Evolutionary conservation across 2,888 invertebrate genomes (phyloP), one percentile per base, ranked within the genome.

Genomic region (Tanytarsus gracilentus): DNA sequence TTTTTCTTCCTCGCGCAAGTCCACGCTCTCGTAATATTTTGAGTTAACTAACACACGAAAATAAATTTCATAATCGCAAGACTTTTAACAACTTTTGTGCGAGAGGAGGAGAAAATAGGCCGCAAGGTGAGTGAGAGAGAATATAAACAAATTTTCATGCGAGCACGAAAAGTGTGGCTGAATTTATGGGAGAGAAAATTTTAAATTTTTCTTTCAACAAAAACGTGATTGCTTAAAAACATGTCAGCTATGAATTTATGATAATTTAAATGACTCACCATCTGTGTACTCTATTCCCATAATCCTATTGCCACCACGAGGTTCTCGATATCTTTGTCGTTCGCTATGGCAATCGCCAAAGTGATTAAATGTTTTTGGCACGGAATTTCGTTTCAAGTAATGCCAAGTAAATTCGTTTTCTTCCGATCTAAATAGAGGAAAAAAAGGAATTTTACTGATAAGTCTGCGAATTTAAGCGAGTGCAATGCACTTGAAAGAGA

Each of bases 401-500:
- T 26, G 55, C 55, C 55, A 55, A 16, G 14, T 55, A 23, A 40
- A 40, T 14, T 55, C 55, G 25, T 21, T 26, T 39, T 55, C 39
- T 16, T 55, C 40, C 4, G 40, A 16, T 48, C 65, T 66, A 56
- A 14, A 16, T 36, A 36, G 36, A 44, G 23, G 11, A 1, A 44
- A 5, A 18, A 40, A 16, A 18, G 5, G 2, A 21, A 7, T 21
- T 8, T 44, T 44, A 16, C 18, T 44, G 18, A 8, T 9, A 6
- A 18, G 3, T 6, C 3, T 39, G n/a, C n/a, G n/a, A n/a, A n/a
- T n/a, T n/a, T n/a, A n/a, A n/a, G n/a, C n/a, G n/a, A n/a, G n/a
- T n/a, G n/a, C n/a, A n/a, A n/a, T n/a, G n/a, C n/a, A n/a, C n/a
- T n/a, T n/a, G n/a, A n/a, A n/a, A n/a, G n/a, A n/a, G n/a, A n/a